These are phyloP conservation scores for Nyctalus aviator DNA, from an alignment of 2,797 vertebrate species.

Conservation along the genomic window DNA sequence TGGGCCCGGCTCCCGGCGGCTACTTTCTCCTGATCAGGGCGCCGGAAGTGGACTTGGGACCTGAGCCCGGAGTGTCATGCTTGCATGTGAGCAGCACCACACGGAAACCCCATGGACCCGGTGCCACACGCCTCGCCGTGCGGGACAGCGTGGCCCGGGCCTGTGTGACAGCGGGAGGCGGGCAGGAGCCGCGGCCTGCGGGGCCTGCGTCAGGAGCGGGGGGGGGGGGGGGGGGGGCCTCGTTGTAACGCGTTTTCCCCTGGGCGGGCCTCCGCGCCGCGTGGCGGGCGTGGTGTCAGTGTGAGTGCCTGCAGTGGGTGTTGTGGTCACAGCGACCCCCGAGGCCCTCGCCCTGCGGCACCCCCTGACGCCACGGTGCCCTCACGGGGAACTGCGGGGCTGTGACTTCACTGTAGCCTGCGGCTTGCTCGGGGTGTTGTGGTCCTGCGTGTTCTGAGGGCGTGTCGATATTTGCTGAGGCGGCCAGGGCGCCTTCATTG, in stretches of 20 bases:
- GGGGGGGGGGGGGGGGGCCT: background rate
- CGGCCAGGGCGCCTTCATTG: constrained; percentile 63
- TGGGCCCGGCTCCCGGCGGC: rapidly evolving
- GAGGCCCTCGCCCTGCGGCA: background rate
- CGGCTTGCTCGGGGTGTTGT: constrained; percentile 64
- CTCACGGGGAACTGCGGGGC: constrained; percentile 44
- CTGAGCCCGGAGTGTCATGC: rapidly evolving
- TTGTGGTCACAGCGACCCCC: background rate
- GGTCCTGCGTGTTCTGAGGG: constrained; percentile 77
- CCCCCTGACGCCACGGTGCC: background rate
- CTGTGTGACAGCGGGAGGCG: background rate
- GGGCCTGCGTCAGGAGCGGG: background rate
- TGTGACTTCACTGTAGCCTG: constrained; percentile 61
- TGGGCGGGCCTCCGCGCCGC: background rate
- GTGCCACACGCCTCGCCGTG: rapidly evolving
- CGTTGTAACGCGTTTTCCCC: background rate
- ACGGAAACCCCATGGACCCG: rapidly evolving
- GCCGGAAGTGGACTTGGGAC: background rate
- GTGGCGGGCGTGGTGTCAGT: background rate
- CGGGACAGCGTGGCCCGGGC: background rate
- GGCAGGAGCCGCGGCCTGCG: too few species aligned
- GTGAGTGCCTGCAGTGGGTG: background rate
- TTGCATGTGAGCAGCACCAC: rapidly evolving
- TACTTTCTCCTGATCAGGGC: background rate
- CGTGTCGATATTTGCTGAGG: constrained; percentile 68